These are phyloP conservation scores for Hypanus sabinus DNA, from an alignment of 2,113 vertebrate genomes.

Conservation along the genomic window DNA sequence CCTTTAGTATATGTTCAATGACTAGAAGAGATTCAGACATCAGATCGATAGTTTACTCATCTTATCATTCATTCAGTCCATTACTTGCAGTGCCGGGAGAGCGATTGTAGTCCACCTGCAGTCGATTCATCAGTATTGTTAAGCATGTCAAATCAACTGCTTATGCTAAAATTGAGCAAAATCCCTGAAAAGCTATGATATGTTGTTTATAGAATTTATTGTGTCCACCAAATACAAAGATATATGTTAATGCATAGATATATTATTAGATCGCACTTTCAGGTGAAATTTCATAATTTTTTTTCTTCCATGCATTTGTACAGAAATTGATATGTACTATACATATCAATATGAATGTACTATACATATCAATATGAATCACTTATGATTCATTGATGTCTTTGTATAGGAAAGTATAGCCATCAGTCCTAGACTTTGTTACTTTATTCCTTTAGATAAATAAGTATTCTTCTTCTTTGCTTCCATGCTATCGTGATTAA, in stretches of 20 bases:
- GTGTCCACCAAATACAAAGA: too few species aligned
- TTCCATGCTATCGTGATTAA: background rate
- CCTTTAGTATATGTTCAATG: background rate
- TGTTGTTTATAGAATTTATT: too few species aligned
- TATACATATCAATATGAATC: background rate
- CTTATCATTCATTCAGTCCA: too few species aligned
- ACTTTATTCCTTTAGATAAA: background rate
- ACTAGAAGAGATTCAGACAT: background rate
- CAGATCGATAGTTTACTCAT: background rate
- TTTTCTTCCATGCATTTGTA: background rate
- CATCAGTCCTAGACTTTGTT: background rate
- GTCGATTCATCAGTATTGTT: too few species aligned
- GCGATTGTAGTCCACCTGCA: too few species aligned
- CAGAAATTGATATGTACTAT: too few species aligned
- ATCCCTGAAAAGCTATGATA: too few species aligned
- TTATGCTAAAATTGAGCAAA: too few species aligned
- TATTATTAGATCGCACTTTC: background rate
- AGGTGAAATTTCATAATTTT: background rate
- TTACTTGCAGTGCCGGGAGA: too few species aligned
- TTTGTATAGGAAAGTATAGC: background rate
- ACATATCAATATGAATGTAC: background rate
- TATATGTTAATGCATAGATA: background rate
- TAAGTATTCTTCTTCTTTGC: background rate
- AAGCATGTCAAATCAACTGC: too few species aligned
- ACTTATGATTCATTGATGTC: background rate